Conservation (phyloP, 1,140 invertebrate genomes). For the Heliconius congener region DNA sequence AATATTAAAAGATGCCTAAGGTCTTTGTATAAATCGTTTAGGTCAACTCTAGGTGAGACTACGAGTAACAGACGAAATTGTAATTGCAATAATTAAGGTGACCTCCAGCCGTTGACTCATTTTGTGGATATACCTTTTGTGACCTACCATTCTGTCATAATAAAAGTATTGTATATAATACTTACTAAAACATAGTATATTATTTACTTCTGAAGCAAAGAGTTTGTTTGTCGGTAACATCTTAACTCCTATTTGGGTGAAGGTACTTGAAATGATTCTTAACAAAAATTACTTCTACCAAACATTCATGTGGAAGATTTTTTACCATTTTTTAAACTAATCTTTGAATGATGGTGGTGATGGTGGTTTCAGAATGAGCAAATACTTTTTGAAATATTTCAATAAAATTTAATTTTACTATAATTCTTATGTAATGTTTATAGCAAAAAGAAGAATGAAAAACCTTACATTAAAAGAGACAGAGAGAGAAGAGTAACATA, state of each 20-base stretch:
- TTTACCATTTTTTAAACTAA: too few relatives aligned
- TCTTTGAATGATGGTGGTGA: too few relatives aligned
- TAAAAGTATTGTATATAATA: background rate
- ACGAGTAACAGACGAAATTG: background rate
- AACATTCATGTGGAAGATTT: too few relatives aligned
- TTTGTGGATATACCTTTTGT: background rate
- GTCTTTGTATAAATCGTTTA: background rate
- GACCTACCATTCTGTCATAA: background rate
- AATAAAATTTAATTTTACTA: too few relatives aligned
- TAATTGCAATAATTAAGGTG: conserved; percentile 23
- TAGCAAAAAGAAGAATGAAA: too few relatives aligned
- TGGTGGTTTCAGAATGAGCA: too few relatives aligned
- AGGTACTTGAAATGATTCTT: background rate
- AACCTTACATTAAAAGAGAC: too few relatives aligned
- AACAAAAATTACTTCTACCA: background rate
- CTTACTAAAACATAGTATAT: background rate
- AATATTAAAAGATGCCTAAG: background rate
- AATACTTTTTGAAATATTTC: too few relatives aligned
- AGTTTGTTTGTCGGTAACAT: background rate
- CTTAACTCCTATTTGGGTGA: background rate
- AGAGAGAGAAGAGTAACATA: too few relatives aligned
- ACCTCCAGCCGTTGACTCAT: conserved; percentile 19
- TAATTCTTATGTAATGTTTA: too few relatives aligned
- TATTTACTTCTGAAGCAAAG: background rate
- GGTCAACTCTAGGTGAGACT: conserved; percentile 6